These are phyloP conservation scores for Drymodes brunneopygia DNA, from an alignment of 2,113 vertebrate genomes.

Conservation along the genomic window DNA sequence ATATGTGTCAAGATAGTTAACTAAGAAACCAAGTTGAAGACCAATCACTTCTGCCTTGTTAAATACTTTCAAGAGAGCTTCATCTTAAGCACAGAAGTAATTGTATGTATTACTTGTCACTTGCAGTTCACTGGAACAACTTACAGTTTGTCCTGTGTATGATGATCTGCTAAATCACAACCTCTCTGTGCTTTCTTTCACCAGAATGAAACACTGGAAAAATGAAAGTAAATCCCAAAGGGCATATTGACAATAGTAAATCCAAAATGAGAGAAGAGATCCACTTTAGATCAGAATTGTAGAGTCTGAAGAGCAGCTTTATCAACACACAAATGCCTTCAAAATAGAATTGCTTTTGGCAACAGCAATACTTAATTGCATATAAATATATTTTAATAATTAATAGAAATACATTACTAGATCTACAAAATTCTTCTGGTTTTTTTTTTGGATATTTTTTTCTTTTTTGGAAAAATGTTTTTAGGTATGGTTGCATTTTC, in stretches of 20 bases:
- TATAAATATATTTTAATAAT: background rate
- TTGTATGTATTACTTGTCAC: background rate
- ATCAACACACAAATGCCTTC: background rate
- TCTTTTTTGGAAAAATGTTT: background rate
- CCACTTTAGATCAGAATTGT: background rate
- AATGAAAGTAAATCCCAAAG: background rate
- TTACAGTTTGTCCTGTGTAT: background rate
- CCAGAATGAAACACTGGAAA: background rate
- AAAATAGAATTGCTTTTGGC: background rate
- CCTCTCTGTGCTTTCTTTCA: background rate
- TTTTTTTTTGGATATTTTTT: too few species aligned
- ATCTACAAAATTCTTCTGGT: background rate
- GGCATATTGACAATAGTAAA: background rate
- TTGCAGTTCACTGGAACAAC: background rate
- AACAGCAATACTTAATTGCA: background rate
- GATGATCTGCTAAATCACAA: background rate
- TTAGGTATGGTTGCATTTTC: background rate
- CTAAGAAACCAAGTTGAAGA: background rate
- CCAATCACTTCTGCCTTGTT: background rate
- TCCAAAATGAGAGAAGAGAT: background rate
- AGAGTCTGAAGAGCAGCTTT: background rate
- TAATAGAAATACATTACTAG: background rate
- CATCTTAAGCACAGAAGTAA: background rate
- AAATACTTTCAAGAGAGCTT: background rate
- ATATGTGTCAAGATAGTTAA: background rate